These are phyloP conservation scores for Andrena flavipes DNA, from an alignment of 2,888 invertebrate genomes.

Conservation along the genomic window DNA sequence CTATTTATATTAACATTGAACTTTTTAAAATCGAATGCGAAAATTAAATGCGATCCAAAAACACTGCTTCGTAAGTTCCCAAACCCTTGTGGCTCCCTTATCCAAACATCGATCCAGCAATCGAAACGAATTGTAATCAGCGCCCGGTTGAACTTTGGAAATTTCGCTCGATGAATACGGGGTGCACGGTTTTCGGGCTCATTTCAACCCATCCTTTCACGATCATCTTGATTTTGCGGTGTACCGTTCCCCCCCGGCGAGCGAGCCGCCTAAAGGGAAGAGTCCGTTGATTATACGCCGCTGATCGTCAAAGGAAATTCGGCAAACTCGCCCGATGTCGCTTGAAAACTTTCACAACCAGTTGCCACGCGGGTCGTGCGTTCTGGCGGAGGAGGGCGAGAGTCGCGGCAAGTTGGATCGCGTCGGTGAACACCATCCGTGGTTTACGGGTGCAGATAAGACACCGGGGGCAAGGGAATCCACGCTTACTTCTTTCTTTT, in stretches of 20 bases:
- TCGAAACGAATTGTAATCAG: conserved; percentile 40
- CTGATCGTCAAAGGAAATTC: conserved; percentile 60
- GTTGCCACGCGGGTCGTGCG: conserved; percentile 2
- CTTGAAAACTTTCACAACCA: conserved; percentile 52
- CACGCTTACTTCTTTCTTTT: not conserved
- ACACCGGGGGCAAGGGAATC: not conserved
- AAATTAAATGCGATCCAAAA: conserved; percentile 10
- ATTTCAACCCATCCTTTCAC: not conserved
- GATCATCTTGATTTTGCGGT: conserved; percentile 4
- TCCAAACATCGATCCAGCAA: conserved; percentile 27
- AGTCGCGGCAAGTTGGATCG: conserved; percentile 13
- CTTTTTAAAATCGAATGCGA: too few relatives aligned
- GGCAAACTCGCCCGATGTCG: conserved; percentile 60
- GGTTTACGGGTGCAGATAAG: conserved; percentile 53
- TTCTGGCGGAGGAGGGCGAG: conserved; percentile 9
- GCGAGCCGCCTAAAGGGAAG: conserved; percentile 16
- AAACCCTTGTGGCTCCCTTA: conserved; percentile 29
- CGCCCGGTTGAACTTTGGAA: conserved; percentile 36
- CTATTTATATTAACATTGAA: too few relatives aligned
- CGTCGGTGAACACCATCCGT: conserved; percentile 23
- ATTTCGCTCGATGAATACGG: conserved; percentile 33
- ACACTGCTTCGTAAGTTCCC: conserved; percentile 3
- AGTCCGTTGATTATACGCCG: conserved; percentile 60
- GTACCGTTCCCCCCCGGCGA: conserved; percentile 11
- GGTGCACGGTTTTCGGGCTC: conserved; percentile 16